Evolutionary conservation across 2,888 invertebrate genomes (phyloP).

Genomic region (Drosophila anceps): DNA sequence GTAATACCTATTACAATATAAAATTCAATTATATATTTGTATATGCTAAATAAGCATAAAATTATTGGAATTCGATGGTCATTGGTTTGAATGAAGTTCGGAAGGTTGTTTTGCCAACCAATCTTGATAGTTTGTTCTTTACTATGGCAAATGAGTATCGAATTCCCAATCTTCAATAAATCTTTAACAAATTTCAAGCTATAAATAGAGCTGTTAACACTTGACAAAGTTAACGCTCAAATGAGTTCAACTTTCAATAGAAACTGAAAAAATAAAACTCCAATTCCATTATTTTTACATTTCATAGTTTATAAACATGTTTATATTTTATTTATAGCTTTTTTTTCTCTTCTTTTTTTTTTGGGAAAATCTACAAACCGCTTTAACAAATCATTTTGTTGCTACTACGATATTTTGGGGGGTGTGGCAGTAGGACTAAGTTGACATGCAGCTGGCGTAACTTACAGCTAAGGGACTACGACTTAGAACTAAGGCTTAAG

Average conservation of each 20-base stretch:
- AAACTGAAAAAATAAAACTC: not conserved
- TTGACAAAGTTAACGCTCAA: too few relatives aligned
- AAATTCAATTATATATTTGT: too few relatives aligned
- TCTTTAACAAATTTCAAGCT: too few relatives aligned
- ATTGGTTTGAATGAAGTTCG: too few relatives aligned
- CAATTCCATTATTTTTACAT: not conserved
- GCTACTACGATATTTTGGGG: slow-evolving; percentile 20
- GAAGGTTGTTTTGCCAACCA: too few relatives aligned
- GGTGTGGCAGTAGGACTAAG: slow-evolving; percentile 33
- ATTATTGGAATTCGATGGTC: too few relatives aligned
- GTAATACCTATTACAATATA: too few relatives aligned
- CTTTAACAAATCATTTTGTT: slow-evolving; percentile 55
- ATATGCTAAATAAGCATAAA: too few relatives aligned
- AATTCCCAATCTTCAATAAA: too few relatives aligned
- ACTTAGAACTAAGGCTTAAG: slow-evolving; percentile 33
- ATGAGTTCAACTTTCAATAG: not conserved
- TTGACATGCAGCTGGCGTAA: slow-evolving; percentile 26
- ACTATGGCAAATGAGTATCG: too few relatives aligned
- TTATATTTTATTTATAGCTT: slow-evolving; percentile 7
- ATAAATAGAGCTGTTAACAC: too few relatives aligned
- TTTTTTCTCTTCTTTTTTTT: not conserved
- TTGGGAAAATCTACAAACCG: slow-evolving; percentile 32
- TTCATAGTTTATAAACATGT: slow-evolving; percentile 6
- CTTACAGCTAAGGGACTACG: slow-evolving; percentile 24
- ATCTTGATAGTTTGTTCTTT: too few relatives aligned